phyloP scores from a whole-genome alignment of 2,888 invertebrate species.

The Aporophyla lueneburgensis region DNA sequence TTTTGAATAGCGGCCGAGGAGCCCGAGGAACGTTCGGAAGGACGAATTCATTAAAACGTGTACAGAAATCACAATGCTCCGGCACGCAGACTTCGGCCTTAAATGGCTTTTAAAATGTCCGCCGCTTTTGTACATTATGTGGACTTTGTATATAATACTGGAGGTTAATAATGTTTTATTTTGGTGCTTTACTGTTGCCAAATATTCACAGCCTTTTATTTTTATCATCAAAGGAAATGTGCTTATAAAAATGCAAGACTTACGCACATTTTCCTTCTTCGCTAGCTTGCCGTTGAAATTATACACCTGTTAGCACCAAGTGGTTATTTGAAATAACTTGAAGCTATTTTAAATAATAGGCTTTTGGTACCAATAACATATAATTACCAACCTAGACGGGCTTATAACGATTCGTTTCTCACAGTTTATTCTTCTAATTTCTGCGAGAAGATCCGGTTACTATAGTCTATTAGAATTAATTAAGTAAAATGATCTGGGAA shows the following conservation, averaged over 20 bases:
- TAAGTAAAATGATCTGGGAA: conserved; percentile 48
- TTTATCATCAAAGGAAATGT: conserved; percentile 47
- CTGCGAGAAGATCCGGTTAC: conserved; percentile 57
- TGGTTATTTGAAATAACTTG: conserved; percentile 43
- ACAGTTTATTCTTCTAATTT: conserved; percentile 51
- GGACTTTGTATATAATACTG: conserved; percentile 59
- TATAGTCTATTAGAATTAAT: conserved; percentile 51
- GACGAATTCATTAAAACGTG: conserved; percentile 88
- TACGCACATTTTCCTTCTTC: conserved; percentile 37
- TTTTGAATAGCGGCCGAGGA: conserved; percentile 86
- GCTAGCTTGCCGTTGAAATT: conserved; percentile 31
- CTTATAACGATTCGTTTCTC: conserved; percentile 49
- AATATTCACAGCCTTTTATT: conserved; percentile 46
- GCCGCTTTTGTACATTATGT: conserved; percentile 68
- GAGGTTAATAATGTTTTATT: conserved; percentile 58
- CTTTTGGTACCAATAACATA: conserved; percentile 51
- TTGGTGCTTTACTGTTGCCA: conserved; percentile 42
- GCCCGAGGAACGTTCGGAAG: conserved; percentile 82
- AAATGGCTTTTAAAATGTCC: conserved; percentile 79
- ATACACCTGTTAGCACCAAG: conserved; percentile 41
- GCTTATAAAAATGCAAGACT: conserved; percentile 41
- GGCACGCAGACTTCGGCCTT: conserved; percentile 78
- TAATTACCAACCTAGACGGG: conserved; percentile 42
- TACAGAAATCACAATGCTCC: conserved; percentile 85
- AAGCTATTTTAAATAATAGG: conserved; percentile 56